Conservation (phyloP, 1,140 invertebrate species). For the Drosophila ananassae region DNA sequence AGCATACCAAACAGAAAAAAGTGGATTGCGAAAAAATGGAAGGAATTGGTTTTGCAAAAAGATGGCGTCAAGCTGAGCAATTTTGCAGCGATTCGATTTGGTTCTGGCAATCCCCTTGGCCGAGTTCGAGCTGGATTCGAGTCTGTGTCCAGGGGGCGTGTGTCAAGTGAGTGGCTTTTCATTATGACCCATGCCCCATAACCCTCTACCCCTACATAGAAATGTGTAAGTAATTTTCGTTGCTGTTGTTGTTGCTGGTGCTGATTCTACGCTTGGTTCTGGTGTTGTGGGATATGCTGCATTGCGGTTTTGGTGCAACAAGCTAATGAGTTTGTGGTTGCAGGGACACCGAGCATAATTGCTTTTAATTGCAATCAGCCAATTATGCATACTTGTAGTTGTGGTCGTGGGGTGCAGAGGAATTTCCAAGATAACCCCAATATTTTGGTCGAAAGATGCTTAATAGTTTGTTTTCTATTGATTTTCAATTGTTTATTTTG, state of each 20-base stretch:
- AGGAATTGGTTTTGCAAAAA: slow-evolving; percentile 27
- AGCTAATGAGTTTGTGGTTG: slow-evolving; percentile 81
- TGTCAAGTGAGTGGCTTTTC: slow-evolving; percentile 41
- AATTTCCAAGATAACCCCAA: slow-evolving; percentile 9
- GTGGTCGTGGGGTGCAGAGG: slow-evolving; percentile 18
- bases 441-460: background rate
- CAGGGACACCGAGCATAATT: slow-evolving; percentile 73
- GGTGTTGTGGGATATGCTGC: slow-evolving; percentile 62
- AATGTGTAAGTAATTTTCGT: slow-evolving; percentile 46
- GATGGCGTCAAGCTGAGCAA: slow-evolving; percentile 59
- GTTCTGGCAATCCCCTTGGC: slow-evolving; percentile 38
- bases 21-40: background rate
- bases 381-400: slow-evolving; percentile 74
- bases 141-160: background rate
- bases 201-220: background rate
- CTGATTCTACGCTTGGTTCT: slow-evolving; percentile 30
- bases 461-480: background rate
- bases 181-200: slow-evolving; percentile 17
- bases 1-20: slow-evolving; percentile 2
- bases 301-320: slow-evolving; percentile 76
- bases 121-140: slow-evolving; percentile 1
- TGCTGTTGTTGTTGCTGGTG: slow-evolving; percentile 32
- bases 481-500: background rate
- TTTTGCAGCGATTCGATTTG: slow-evolving; percentile 50
- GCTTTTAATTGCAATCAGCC: slow-evolving; percentile 80